phyloP scores from a whole-genome alignment of 2,888 invertebrate genomes.

The Drosophila aldrichi region DNA sequence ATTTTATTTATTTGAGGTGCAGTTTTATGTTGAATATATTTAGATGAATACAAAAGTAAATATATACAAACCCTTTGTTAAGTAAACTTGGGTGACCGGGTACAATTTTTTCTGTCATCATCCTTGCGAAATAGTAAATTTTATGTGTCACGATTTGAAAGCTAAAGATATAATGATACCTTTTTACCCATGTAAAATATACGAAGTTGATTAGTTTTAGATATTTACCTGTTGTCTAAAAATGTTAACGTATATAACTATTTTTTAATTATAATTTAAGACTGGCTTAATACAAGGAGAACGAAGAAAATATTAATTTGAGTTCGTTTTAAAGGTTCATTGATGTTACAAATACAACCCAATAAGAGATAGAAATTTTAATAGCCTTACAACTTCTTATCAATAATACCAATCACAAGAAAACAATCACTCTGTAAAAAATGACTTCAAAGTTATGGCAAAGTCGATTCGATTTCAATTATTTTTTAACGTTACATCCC shows the following conservation, averaged over 20 bases:
- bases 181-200: neutral
- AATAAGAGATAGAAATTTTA: slow-evolving; percentile 57
- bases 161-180: slow-evolving; percentile 5
- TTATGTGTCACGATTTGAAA: slow-evolving; percentile 32
- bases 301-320: slow-evolving; percentile 36
- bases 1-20: too few species aligned
- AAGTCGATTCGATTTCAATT: neutral
- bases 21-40: too few species aligned
- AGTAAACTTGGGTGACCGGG: slow-evolving; percentile 67
- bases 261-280: slow-evolving; percentile 26
- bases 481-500: neutral
- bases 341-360: slow-evolving; percentile 62
- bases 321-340: slow-evolving; percentile 41
- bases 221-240: slow-evolving; percentile 22
- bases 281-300: slow-evolving; percentile 32
- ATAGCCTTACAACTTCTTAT: slow-evolving; percentile 75
- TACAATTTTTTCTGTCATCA: slow-evolving; percentile 74
- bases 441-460: slow-evolving; percentile 8
- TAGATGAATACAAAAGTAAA: neutral
- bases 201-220: neutral
- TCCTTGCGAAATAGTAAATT: slow-evolving; percentile 44
- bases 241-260: slow-evolving; percentile 7
- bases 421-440: slow-evolving; percentile 43
- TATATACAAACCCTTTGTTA: slow-evolving; percentile 65
- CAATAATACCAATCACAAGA: slow-evolving; percentile 67